phyloP scores from a whole-genome alignment of 2,888 invertebrate genomes.

The Gymnocheta viridis region DNA sequence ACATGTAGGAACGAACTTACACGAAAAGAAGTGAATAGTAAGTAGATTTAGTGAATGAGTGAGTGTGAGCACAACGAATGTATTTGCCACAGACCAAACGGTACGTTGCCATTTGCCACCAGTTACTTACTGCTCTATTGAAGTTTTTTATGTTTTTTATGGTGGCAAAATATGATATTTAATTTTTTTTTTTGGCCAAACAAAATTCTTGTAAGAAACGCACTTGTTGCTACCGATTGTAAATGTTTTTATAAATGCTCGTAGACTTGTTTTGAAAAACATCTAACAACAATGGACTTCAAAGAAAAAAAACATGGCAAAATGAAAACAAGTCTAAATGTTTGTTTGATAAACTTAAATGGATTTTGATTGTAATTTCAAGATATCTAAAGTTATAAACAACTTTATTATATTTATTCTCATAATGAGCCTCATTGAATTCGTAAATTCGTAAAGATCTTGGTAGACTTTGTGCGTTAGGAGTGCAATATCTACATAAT shows the following conservation, averaged over 20 bases:
- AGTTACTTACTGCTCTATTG: not conserved
- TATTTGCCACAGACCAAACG: conserved; percentile 24
- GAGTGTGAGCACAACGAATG: conserved; percentile 27
- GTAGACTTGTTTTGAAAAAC: conserved; percentile 52
- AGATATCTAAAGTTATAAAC: not conserved
- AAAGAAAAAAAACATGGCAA: not conserved
- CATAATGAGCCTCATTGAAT: not conserved
- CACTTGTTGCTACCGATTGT: conserved; percentile 38
- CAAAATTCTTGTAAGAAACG: conserved; percentile 15
- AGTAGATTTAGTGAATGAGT: not conserved
- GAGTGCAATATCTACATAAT: not conserved
- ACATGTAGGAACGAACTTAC: conserved; percentile 13
- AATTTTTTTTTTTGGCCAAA: not conserved
- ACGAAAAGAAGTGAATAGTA: conserved; percentile 15
- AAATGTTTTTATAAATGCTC: conserved; percentile 9
- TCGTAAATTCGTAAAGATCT: not conserved
- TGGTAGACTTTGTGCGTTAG: not conserved
- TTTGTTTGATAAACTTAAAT: not conserved
- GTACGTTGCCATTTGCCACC: conserved; percentile 15
- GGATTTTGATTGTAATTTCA: conserved; percentile 9
- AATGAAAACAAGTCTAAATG: not conserved
- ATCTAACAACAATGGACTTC: conserved; percentile 56
- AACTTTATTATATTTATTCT: not conserved
- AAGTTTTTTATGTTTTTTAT: too few relatives aligned
- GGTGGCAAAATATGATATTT: conserved; percentile 2